These are phyloP conservation scores for Oxygymnocypris stewartii DNA, from an alignment of 2,113 vertebrate species.

Conservation along the genomic window DNA sequence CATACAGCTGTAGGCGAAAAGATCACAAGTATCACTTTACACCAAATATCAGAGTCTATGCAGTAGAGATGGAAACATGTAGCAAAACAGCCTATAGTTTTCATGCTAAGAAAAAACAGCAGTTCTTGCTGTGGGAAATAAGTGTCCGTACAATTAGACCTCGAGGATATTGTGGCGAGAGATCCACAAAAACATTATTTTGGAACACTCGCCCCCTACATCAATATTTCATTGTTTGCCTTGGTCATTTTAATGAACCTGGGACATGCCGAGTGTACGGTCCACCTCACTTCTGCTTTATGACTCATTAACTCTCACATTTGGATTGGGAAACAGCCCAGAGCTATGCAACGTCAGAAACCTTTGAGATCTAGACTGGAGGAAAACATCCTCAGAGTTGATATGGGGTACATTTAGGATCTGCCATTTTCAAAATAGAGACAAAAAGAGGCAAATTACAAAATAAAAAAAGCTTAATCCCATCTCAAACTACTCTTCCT, in stretches of 20 bases:
- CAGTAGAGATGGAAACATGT: background rate
- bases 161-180: slow-evolving; percentile 12
- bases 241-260: slow-evolving; percentile 33
- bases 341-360: slow-evolving; percentile 27
- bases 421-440: slow-evolving; percentile 42
- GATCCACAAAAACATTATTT: slow-evolving; percentile 37
- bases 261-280: slow-evolving; percentile 22
- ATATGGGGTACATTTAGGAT: background rate
- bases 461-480: background rate
- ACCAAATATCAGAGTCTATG: background rate
- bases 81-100: background rate
- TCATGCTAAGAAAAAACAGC: background rate
- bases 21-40: background rate
- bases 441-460: background rate
- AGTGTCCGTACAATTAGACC: background rate
- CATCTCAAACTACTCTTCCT: background rate
- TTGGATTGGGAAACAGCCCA: slow-evolving; percentile 48
- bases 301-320: slow-evolving; percentile 45
- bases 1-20: slow-evolving; percentile 83
- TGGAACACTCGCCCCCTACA: background rate
- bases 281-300: slow-evolving; percentile 30
- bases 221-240: slow-evolving; percentile 38
- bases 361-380: slow-evolving; percentile 2
- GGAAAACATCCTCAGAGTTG: slow-evolving; percentile 5
- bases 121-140: background rate